A percentile compares a stretch with the other conserved stretches of the same genome.
phyloP scores from a whole-genome alignment of 2,888 invertebrate genomes.

The Lamellibrachia satsuma region DNA sequence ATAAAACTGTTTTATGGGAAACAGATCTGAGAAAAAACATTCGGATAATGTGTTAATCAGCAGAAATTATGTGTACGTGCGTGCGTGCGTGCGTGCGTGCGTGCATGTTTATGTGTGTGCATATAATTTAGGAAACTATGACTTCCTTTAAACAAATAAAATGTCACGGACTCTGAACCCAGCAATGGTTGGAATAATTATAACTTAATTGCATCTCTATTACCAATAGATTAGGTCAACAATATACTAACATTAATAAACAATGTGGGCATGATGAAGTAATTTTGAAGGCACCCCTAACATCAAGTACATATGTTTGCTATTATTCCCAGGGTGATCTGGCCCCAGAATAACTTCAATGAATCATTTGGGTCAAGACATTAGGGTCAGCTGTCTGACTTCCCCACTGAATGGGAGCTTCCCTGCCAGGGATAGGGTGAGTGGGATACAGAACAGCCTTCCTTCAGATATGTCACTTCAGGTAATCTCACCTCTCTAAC shows the following conservation, averaged over 20 bases:
- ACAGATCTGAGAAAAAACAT: neutral
- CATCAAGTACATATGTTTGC: neutral
- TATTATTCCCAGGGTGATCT: neutral
- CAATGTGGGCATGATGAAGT: neutral
- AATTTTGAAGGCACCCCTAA: conserved; percentile 1
- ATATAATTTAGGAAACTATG: neutral
- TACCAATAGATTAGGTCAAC: neutral
- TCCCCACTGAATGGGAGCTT: neutral
- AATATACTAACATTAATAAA: neutral
- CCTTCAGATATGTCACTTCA: neutral
- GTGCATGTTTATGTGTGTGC: neutral
- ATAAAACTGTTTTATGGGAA: neutral
- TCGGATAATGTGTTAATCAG: neutral
- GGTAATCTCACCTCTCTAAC: neutral
- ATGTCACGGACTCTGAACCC: neutral
- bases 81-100: neutral
- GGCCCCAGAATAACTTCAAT: neutral
- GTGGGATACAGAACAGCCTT: neutral
- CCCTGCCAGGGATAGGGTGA: neutral
- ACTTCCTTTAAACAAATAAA: neutral
- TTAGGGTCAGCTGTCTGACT: conserved; percentile 6
- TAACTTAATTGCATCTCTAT: neutral
- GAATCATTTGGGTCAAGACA: neutral
- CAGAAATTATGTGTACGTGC: neutral
- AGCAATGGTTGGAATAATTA: neutral